Conservation (phyloP, 2,888 invertebrate species). For the Cheilosia impressa region DNA sequence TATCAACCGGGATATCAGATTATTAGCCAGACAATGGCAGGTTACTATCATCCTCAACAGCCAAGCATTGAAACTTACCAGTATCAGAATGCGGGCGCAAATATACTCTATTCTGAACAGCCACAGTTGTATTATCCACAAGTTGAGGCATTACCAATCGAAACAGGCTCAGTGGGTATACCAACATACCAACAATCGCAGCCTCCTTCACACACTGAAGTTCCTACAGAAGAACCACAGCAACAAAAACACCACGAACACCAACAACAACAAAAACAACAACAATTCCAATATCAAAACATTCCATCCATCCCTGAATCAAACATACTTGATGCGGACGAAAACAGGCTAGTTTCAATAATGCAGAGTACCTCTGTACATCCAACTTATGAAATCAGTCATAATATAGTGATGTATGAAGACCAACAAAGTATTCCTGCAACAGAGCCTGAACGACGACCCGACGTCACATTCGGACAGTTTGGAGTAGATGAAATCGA, state of each 20-base stretch:
- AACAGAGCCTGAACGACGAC: constrained; percentile 78
- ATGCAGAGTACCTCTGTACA: constrained; percentile 76
- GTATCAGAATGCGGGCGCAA: constrained; percentile 76
- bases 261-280: constrained; percentile 6
- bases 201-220: constrained; percentile 74
- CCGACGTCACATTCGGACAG: constrained; percentile 82
- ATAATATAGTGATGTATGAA: constrained; percentile 4
- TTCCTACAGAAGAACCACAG: constrained; percentile 16
- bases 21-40: constrained; percentile 76
- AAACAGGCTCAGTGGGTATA: constrained; percentile 44
- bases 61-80: constrained; percentile 77
- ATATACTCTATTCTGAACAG: constrained; percentile 76
- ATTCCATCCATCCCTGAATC: constrained; percentile 75
- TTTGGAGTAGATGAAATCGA: constrained; percentile 82
- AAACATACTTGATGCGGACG: constrained; percentile 78
- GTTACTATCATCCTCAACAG: constrained; percentile 79
- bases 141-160: constrained; percentile 56
- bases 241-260: constrained; percentile 11
- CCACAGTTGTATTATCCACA: constrained; percentile 73
- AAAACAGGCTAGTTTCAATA: constrained; percentile 78
- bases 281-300: constrained; percentile 57
- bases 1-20: constrained; percentile 81
- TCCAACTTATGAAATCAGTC: constrained; percentile 11
- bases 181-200: constrained; percentile 72
- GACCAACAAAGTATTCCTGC: constrained; percentile 21